phyloP scores from a whole-genome alignment of 2,797 vertebrate genomes.

The Acrossocheilus wenchowensis region DNA sequence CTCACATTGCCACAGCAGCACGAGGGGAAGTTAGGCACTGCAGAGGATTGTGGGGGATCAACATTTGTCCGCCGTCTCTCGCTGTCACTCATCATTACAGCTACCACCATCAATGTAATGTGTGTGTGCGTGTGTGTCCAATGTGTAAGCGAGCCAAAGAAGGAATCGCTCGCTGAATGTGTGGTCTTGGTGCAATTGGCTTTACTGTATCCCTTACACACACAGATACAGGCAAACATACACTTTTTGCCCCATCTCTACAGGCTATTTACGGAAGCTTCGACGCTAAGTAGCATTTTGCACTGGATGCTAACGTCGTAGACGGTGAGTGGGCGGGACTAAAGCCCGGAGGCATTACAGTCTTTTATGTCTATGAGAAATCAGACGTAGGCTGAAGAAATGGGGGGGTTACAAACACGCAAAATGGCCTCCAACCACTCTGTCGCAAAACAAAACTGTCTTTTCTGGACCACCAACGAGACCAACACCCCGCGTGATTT shows the following conservation, averaged over 20 bases:
- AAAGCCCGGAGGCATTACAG: slow-evolving; percentile 68
- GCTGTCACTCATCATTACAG: slow-evolving; percentile 74
- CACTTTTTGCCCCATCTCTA: slow-evolving; percentile 64
- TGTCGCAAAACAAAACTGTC: slow-evolving; percentile 67
- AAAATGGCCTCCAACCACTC: slow-evolving; percentile 73
- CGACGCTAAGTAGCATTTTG: slow-evolving; percentile 71
- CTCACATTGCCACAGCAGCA: slow-evolving; percentile 55
- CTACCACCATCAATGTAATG: slow-evolving; percentile 45
- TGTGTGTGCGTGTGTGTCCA: slow-evolving; percentile 51
- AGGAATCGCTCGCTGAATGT: slow-evolving; percentile 63
- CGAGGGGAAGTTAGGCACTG: slow-evolving; percentile 65
- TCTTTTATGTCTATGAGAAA: slow-evolving; percentile 74
- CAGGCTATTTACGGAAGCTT: slow-evolving; percentile 73
- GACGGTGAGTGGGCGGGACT: slow-evolving; percentile 71
- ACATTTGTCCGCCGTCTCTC: slow-evolving; percentile 72
- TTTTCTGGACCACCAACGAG: slow-evolving; percentile 58
- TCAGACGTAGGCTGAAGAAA: slow-evolving; percentile 74
- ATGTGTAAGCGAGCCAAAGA: slow-evolving; percentile 40
- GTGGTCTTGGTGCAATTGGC: slow-evolving; percentile 72
- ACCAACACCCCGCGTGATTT: slow-evolving; percentile 45
- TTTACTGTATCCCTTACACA: slow-evolving; percentile 55
- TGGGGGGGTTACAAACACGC: slow-evolving; percentile 19
- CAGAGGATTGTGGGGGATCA: slow-evolving; percentile 73
- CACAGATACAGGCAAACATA: slow-evolving; percentile 56
- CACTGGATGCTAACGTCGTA: slow-evolving; percentile 54